A percentile compares a stretch with the other conserved stretches of the same genome.
Conservation (phyloP, 2,113 vertebrate genomes). For the Epinephelus lanceolatus region DNA sequence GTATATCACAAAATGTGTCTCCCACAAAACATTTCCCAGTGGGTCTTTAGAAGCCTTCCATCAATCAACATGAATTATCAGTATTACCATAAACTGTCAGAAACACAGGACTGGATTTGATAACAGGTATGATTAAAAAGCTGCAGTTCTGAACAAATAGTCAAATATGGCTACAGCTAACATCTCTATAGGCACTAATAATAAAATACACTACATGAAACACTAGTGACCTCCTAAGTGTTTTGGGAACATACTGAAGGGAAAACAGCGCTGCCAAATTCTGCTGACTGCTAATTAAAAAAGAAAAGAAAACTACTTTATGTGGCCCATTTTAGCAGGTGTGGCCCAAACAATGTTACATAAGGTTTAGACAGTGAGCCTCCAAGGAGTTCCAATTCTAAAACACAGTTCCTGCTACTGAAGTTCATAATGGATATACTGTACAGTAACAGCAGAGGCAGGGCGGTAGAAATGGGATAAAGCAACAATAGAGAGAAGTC, state of each 20-base stretch:
- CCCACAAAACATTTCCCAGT: not conserved
- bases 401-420: not conserved
- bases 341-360: not conserved
- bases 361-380: not conserved
- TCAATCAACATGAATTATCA: not conserved
- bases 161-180: not conserved
- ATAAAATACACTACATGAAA: not conserved
- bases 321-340: not conserved
- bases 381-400: not conserved
- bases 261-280: not conserved
- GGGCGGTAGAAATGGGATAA: not conserved
- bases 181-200: not conserved
- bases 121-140: not conserved
- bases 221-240: not conserved
- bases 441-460: not conserved
- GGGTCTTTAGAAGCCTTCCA: not conserved
- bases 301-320: not conserved
- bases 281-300: not conserved
- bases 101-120: not conserved
- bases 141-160: not conserved
- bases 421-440: slow-evolving; percentile 9
- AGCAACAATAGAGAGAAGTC: slow-evolving; percentile 22
- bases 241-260: not conserved
- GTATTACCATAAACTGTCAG: not conserved
- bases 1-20: not conserved